phyloP scores from a whole-genome alignment of 2,113 vertebrate species.

The Corythornis vintsioides region DNA sequence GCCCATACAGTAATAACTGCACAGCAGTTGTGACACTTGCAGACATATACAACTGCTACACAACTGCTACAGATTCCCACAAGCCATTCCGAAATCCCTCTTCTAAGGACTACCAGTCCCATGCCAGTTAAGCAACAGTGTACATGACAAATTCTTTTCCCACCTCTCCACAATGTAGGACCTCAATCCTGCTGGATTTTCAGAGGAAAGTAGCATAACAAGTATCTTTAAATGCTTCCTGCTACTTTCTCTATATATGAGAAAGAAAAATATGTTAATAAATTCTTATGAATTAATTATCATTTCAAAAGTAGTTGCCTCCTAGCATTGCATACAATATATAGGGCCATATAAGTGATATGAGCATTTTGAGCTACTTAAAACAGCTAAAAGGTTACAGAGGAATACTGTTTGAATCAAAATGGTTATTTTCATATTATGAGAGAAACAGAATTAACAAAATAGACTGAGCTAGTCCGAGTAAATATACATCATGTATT shows the following conservation, averaged over 20 bases:
- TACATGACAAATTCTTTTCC: background rate
- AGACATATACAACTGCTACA: background rate
- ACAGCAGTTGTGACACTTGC: background rate
- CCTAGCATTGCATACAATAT: background rate
- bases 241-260: background rate
- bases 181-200: background rate
- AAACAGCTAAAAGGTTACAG: background rate
- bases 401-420: background rate
- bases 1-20: background rate
- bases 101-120: background rate
- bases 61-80: background rate
- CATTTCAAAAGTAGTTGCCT: background rate
- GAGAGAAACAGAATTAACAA: background rate
- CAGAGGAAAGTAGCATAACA: background rate
- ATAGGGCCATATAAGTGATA: background rate
- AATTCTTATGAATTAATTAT: background rate
- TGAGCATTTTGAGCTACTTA: background rate
- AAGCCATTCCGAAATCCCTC: background rate
- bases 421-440: background rate
- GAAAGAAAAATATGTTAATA: background rate
- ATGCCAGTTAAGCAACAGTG: background rate
- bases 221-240: background rate
- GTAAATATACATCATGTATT: background rate
- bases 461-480: background rate
- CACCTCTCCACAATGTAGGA: background rate